Base-by-base conservation (phyloP, 2,888 invertebrate species). In the Lithophane ornitopus region DNA sequence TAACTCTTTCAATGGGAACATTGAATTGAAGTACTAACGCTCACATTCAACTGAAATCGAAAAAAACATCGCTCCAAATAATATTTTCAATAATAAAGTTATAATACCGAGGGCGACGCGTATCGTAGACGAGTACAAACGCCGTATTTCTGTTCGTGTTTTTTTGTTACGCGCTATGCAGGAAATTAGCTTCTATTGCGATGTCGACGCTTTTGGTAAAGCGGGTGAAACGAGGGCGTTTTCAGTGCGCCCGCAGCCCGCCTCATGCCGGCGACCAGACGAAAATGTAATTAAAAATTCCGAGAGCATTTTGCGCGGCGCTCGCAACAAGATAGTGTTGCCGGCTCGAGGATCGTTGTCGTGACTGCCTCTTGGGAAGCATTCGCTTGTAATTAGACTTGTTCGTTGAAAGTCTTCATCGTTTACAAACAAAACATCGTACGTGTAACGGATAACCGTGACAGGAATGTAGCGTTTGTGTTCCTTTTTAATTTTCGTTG, bases 281-380 rank as follows among this genome's bases (percentile, higher is more conserved):
- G 94, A 95, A 96, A 96, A 96, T 95, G 96, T 96, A 96, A 96
- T 96, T 96, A 96, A 96, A 96, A 96, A 96, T 96, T 96, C 96
- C 96, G 94, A 93, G 95, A 95, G 94, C 95, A 96, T 96, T 96
- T 96, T 95, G 94, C 93, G 92, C 93, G 93, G 91, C 92, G 91
- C 93, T 95, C 94, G 91, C 95, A 95, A 96, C 96, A 95, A 95
- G 96, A 96, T 96, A 96, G 96, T 96, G 95, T 94, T 95, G 94
- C 94, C 87, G 86, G 91, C 91, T 91, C 92, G 92, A 95, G 94
- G 90, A 94, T 94, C 94, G 94, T 94, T 95, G 95, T 93, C 94
- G 91, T 93, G 93, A 94, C 95, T 94, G 92, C 94, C 95, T 94
- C 95, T 93, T 91, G 94, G 94, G 95, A 93, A 92, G 92, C 94